Base-by-base conservation (phyloP, 2,888 invertebrate genomes). In the Meiosimyza decipiens region DNA sequence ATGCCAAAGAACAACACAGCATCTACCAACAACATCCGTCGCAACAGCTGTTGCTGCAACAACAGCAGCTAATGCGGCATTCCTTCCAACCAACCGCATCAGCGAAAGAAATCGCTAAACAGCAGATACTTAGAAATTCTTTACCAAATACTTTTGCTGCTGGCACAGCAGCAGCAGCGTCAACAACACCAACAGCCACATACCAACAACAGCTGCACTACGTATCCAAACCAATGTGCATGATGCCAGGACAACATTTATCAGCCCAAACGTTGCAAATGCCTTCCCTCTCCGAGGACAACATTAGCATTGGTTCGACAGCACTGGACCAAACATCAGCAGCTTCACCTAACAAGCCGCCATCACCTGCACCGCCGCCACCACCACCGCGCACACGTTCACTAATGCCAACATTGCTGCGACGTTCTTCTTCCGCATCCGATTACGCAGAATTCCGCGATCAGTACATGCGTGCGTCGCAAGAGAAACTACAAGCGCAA, bases 401-500 rank as follows among this genome's bases (percentile, higher is more conserved):
- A 2, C 78, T 86, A 33, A 80, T 86, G 81, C 76, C 77, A 33
- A 82, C 81, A n/a, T 52, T 84, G 49, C 64, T 87, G 66, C 80
- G 86, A 2, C 83, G 92, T 76, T 92, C 92, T 0, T 92, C 92
- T 6, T 92, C 91, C 3, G 92, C 92, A 3, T 92, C 92, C 0
- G 92, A 92, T 79, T 92, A 92, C 79, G 90, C 91, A 0, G 86
- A 87, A 59, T 82, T 85, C 71, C 82, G 87, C 9, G 88, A 87
- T 64, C 83, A 82, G 57, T 84, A 83, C 50, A 80, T 81, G 40
- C 80, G 81, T 3, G 80, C 80, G 13, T 78, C 80, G 0, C 80
- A 80, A 68, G 82, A 80, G 54, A 81, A 79, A 51, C 76, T 79
- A 47, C 79, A 78, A 59, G 75, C 80, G 28, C 82, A 83, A 71